Percentiles rank a stretch among this genome's conserved stretches.
Evolutionary conservation across 2,888 invertebrate species (phyloP).

Genomic region (Miltochrista miniata): DNA sequence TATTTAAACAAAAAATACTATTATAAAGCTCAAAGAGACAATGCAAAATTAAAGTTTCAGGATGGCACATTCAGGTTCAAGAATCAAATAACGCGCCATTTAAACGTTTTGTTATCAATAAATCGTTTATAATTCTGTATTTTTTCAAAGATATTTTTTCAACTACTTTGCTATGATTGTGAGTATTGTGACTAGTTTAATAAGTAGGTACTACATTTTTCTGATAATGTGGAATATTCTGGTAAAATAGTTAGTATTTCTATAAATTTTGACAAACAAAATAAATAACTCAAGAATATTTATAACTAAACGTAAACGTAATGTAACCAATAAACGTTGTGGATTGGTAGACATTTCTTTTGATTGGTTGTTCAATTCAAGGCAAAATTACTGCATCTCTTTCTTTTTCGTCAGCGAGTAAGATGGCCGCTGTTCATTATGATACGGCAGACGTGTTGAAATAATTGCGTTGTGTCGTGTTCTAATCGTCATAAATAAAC

Average conservation of each 20-base stretch:
- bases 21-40: neutral
- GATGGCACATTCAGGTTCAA: neutral
- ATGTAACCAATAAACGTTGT: conserved; percentile 18
- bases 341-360: conserved; percentile 1
- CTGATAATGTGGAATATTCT: no score
- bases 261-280: no score
- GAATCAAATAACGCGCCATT: conserved; percentile 3
- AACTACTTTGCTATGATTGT: no score
- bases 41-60: neutral
- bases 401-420: conserved; percentile 59
- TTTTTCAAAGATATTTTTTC: no score
- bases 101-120: no score
- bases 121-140: no score
- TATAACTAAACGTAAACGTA: neutral
- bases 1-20: neutral
- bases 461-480: conserved; percentile 58
- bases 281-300: no score
- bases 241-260: no score
- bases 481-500: conserved; percentile 68
- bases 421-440: conserved; percentile 76
- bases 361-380: conserved; percentile 43
- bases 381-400: conserved; percentile 44
- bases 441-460: conserved; percentile 71
- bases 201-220: no score
- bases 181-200: no score